Conservation (phyloP, 2,888 invertebrate genomes). For the Mimas tiliae region DNA sequence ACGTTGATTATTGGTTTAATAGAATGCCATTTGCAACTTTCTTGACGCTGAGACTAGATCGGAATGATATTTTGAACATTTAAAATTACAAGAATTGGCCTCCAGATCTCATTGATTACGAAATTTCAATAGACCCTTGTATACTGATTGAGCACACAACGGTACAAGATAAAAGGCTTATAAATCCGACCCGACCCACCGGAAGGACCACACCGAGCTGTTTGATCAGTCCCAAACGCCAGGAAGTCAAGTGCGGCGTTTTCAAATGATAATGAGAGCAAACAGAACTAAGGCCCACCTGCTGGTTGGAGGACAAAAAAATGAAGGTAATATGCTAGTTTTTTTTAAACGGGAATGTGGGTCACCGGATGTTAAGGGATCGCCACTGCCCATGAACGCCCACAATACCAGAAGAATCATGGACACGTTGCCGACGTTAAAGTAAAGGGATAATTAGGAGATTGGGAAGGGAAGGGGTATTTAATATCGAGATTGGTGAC, state of each 20-base stretch:
- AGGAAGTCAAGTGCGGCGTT: constrained; percentile 29
- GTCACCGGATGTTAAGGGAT: no score
- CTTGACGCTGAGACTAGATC: no score
- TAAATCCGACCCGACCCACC: constrained; percentile 23
- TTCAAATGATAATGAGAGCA: constrained; percentile 28
- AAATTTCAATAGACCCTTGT: background rate
- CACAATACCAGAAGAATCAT: no score
- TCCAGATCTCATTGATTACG: background rate
- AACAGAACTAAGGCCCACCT: constrained; percentile 20
- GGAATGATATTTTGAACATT: no score
- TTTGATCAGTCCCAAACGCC: constrained; percentile 25
- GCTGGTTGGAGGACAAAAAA: background rate
- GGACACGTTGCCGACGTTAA: no score
- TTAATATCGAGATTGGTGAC: no score
- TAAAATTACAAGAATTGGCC: background rate
- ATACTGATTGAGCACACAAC: background rate
- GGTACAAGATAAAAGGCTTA: constrained; percentile 19
- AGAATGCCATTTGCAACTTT: no score
- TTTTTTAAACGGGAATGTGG: no score
- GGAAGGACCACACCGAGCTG: constrained; percentile 30
- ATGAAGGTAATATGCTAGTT: background rate
- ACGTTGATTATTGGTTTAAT: no score
- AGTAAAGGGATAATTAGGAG: no score
- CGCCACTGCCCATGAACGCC: no score
- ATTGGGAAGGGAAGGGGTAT: no score